Conservation (phyloP, 2,113 vertebrate species). For the Anseranas semipalmata region DNA sequence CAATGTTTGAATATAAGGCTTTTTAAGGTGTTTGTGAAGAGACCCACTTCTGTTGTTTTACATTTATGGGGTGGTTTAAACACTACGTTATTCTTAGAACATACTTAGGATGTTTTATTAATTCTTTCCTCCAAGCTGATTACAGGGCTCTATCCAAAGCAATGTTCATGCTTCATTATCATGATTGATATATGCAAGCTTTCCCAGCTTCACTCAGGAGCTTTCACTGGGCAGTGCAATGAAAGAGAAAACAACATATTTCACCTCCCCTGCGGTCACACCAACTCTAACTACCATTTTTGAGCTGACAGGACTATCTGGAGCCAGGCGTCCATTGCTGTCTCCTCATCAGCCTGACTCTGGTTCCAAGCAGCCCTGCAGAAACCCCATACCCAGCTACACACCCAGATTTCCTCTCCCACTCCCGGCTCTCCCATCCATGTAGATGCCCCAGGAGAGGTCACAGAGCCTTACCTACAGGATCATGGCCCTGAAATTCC, state of each 20-base stretch:
- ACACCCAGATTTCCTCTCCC: background rate
- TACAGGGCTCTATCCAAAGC: background rate
- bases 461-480: background rate
- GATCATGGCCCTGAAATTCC: background rate
- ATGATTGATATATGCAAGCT: fast-evolving
- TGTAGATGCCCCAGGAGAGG: background rate
- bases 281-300: background rate
- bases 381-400: background rate
- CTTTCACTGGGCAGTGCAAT: background rate
- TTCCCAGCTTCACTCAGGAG: background rate
- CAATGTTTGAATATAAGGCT: background rate
- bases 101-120: background rate
- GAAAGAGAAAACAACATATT: background rate
- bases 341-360: background rate
- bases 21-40: background rate
- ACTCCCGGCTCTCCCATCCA: background rate
- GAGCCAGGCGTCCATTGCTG: background rate
- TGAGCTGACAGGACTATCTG: background rate
- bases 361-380: background rate
- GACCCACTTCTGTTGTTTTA: fast-evolving
- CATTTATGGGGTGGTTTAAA: background rate
- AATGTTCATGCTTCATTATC: background rate
- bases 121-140: background rate
- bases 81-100: background rate
- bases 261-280: background rate